phyloP scores from a whole-genome alignment of 2,888 invertebrate genomes.

The Sarcophaga variegata region DNA sequence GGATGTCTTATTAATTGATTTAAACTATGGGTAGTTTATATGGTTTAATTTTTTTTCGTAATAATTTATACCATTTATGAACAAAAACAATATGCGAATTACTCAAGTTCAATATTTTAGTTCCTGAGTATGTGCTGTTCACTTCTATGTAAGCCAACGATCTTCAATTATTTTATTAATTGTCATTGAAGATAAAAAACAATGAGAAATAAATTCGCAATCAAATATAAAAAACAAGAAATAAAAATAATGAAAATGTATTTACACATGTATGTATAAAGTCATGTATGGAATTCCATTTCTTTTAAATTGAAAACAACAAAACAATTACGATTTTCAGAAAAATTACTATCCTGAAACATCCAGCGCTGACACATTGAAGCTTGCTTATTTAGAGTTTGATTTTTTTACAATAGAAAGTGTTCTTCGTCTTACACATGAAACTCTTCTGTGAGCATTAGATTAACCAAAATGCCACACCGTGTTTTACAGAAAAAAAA shows the following conservation, averaged over 20 bases:
- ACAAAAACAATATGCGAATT: constrained; percentile 1
- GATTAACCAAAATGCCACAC: too few species aligned
- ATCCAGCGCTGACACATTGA: too few species aligned
- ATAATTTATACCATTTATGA: constrained; percentile 2
- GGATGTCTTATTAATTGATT: constrained; percentile 57
- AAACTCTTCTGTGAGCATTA: too few species aligned
- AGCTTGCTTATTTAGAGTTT: too few species aligned
- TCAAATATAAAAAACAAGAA: constrained; percentile 23
- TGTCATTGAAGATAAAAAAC: constrained; percentile 50
- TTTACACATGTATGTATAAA: background rate
- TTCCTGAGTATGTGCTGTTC: constrained; percentile 44
- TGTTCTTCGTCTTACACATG: too few species aligned
- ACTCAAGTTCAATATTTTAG: constrained; percentile 64
- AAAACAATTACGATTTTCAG: background rate
- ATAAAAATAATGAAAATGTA: constrained; percentile 22
- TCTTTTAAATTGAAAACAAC: constrained; percentile 8
- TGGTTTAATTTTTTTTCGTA: constrained; percentile 9
- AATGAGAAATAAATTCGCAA: constrained; percentile 56
- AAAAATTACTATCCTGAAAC: background rate
- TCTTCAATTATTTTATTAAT: constrained; percentile 64
- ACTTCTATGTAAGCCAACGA: constrained; percentile 56
- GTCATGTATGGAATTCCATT: background rate
- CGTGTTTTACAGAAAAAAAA: too few species aligned
- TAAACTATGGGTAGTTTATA: constrained; percentile 36
- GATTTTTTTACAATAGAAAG: too few species aligned